Evolutionary conservation across 2,797 vertebrate genomes (phyloP).

Genomic region (Muscicapa striata): DNA sequence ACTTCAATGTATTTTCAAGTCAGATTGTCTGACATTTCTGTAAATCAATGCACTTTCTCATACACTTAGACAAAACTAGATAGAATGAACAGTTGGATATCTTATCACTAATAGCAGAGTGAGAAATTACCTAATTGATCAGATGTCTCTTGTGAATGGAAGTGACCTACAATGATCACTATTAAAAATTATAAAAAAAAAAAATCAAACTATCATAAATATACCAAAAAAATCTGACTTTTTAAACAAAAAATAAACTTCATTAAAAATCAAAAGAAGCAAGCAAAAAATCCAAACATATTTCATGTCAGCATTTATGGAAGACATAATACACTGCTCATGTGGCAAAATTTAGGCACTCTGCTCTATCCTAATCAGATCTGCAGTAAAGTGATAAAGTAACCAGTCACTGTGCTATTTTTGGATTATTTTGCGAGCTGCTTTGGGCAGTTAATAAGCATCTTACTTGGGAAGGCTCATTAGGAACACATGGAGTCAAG

Average conservation of each 20-base stretch:
- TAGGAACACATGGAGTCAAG: not conserved
- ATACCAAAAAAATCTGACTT: not conserved
- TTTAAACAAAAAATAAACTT: not conserved
- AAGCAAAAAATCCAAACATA: not conserved
- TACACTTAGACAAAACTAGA: not conserved
- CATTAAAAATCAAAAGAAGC: not conserved
- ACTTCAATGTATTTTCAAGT: not conserved
- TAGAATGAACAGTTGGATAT: not conserved
- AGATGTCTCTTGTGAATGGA: not conserved
- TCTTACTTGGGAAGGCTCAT: constrained; percentile 39
- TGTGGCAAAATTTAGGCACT: not conserved
- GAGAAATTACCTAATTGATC: not conserved
- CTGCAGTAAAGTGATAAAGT: constrained; percentile 51
- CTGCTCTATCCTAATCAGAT: constrained; percentile 30
- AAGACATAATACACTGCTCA: not conserved
- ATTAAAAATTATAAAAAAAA: not conserved
- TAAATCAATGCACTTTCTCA: not conserved
- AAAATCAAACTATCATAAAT: not conserved
- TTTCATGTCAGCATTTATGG: not conserved
- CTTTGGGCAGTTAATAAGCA: constrained; percentile 54
- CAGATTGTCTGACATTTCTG: not conserved
- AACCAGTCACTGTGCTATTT: constrained; percentile 56
- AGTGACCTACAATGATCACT: not conserved
- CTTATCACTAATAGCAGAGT: not conserved
- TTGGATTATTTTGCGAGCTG: constrained; percentile 19